phyloP scores from a whole-genome alignment of 2,113 vertebrate genomes.

The Triplophysa tibetana region DNA sequence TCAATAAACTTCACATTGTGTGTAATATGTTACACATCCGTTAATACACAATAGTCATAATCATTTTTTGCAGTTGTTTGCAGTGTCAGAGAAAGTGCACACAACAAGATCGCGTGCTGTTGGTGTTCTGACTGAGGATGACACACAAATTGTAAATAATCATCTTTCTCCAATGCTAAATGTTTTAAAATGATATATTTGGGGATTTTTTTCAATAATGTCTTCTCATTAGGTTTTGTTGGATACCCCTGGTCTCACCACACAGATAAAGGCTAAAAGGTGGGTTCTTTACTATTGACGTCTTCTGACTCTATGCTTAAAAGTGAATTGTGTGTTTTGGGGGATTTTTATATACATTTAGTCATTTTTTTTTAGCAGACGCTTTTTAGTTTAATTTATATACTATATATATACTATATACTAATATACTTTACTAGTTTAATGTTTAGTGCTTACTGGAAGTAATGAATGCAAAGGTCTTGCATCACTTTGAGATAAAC shows the following conservation, averaged over 20 bases:
- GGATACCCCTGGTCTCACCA: slow-evolving; percentile 93
- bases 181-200: neutral
- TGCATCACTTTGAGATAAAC: too few species aligned
- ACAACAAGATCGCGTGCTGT: slow-evolving; percentile 84
- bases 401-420: too few species aligned
- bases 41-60: neutral
- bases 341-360: too few species aligned
- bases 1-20: neutral
- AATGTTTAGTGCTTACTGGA: too few species aligned
- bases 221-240: slow-evolving; percentile 80
- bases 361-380: too few species aligned
- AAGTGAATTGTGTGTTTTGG: too few species aligned
- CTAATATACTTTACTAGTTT: too few species aligned
- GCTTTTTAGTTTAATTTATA: too few species aligned
- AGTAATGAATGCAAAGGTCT: too few species aligned
- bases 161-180: neutral
- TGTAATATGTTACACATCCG: neutral
- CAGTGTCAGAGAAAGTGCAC: slow-evolving; percentile 93
- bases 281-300: slow-evolving; percentile 52
- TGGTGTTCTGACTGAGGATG: slow-evolving; percentile 81
- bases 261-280: slow-evolving; percentile 83
- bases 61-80: slow-evolving; percentile 82
- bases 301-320: too few species aligned
- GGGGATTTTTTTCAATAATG: neutral
- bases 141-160: slow-evolving; percentile 84